A percentile compares a stretch with the other conserved stretches of the same genome.
These are phyloP conservation scores for Eleutherodactylus coqui DNA, from an alignment of 2,797 vertebrate species.

Conservation along the genomic window DNA sequence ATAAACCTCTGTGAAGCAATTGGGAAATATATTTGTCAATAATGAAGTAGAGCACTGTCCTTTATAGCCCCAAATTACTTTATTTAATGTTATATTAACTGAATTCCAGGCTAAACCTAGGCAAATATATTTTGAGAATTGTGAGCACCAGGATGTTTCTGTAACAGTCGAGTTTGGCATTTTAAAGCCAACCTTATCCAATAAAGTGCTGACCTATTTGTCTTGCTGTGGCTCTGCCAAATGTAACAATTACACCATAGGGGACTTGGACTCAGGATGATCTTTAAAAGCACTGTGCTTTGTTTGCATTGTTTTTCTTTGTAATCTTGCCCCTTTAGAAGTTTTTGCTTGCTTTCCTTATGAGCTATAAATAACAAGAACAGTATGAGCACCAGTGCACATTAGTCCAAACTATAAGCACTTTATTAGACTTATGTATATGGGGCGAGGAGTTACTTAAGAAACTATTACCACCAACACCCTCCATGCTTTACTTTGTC, in stretches of 20 bases:
- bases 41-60: background rate
- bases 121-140: background rate
- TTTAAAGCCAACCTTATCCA: conserved; percentile 39
- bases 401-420: background rate
- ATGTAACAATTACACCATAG: conserved; percentile 36
- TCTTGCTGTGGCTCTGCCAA: conserved; percentile 39
- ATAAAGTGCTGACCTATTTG: conserved; percentile 41
- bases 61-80: background rate
- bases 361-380: background rate
- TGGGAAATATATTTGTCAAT: background rate
- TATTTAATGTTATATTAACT: conserved; percentile 1
- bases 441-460: background rate
- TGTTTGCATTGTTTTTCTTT: conserved; percentile 20
- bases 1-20: background rate
- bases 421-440: background rate
- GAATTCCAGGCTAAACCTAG: conserved; percentile 28
- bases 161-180: background rate
- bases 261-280: conserved; percentile 8
- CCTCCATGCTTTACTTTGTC: background rate
- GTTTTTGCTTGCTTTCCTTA: background rate
- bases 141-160: conserved; percentile 31
- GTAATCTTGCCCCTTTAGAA: conserved; percentile 22
- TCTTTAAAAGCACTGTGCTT: conserved; percentile 19
- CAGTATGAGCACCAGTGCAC: background rate
- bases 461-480: background rate